A percentile compares a stretch with the other conserved stretches of the same genome.
Conservation (phyloP, 1,140 invertebrate species). For the Ephestia elutella region DNA sequence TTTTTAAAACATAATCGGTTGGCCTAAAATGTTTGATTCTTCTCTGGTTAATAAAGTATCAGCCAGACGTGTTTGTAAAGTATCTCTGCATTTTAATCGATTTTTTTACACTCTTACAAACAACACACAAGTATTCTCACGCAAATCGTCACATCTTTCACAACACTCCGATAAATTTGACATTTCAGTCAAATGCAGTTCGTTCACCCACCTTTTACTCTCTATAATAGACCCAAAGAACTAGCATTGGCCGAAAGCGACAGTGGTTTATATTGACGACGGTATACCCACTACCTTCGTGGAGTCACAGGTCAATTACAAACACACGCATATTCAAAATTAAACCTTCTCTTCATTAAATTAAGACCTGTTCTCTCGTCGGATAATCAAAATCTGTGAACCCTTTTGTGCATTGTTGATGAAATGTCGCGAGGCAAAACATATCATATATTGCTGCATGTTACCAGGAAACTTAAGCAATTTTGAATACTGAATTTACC, state of each 20-base stretch:
- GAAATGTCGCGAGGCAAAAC: conserved; percentile 27
- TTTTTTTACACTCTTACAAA: background rate
- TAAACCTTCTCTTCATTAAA: conserved; percentile 31
- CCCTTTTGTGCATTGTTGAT: conserved; percentile 20
- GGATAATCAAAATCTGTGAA: background rate
- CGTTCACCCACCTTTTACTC: conserved; percentile 69
- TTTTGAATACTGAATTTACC: background rate
- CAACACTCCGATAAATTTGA: conserved; percentile 33
- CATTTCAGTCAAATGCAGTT: conserved; percentile 32
- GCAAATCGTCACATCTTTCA: conserved; percentile 21
- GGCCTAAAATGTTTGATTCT: no score
- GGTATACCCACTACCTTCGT: conserved; percentile 60
- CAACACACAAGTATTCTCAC: background rate
- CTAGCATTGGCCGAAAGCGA: conserved; percentile 64
- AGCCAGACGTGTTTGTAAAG: no score
- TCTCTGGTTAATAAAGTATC: no score
- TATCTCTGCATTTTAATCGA: no score
- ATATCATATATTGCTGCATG: conserved; percentile 35
- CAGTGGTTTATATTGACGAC: conserved; percentile 67
- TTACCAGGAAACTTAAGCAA: conserved; percentile 49
- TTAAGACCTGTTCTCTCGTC: conserved; percentile 29
- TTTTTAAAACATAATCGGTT: background rate
- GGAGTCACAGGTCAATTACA: conserved; percentile 35
- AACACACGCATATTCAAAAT: conserved; percentile 28
- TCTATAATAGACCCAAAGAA: conserved; percentile 59